Conservation (phyloP, 2,113 vertebrate genomes). For the Cyphomyrus discorhynchus region DNA sequence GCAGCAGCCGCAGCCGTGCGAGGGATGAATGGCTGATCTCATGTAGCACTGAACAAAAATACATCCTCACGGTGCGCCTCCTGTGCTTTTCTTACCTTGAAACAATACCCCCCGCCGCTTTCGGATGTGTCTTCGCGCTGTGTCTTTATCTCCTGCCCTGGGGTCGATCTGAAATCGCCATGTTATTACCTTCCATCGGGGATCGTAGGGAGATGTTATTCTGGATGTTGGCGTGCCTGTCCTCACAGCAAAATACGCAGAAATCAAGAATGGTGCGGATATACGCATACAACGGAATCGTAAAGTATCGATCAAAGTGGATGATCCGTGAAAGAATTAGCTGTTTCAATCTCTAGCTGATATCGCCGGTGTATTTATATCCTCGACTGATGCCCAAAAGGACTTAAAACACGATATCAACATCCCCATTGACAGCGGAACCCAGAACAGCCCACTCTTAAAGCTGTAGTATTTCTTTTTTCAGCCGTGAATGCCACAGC, state of each 20-base stretch:
- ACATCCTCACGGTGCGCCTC: not conserved
- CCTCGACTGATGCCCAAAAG: constrained; percentile 10
- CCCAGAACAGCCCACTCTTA: constrained; percentile 29
- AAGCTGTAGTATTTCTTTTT: constrained; percentile 16
- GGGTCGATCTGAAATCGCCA: constrained; percentile 22
- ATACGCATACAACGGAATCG: not conserved
- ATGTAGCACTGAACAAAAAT: constrained; percentile 17
- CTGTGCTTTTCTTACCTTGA: constrained; percentile 15
- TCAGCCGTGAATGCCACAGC: not conserved
- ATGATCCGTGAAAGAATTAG: not conserved
- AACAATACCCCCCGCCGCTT: constrained; percentile 23
- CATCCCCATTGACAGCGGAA: constrained; percentile 22
- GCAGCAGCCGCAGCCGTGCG: constrained; percentile 22
- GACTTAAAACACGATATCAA: constrained; percentile 18
- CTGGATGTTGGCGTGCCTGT: constrained; percentile 14
- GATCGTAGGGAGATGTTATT: constrained; percentile 13
- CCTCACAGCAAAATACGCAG: not conserved
- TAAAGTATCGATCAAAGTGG: not conserved
- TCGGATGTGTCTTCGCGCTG: not conserved
- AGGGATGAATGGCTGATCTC: constrained; percentile 19
- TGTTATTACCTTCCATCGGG: constrained; percentile 23
- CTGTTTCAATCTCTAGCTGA: not conserved
- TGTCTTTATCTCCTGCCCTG: constrained; percentile 29
- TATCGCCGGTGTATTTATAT: not conserved
- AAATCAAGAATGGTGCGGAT: not conserved